A percentile compares a stretch with the other conserved stretches of the same genome.
Evolutionary conservation across 2,113 vertebrate species (phyloP).

Genomic region (Cyanoderma ruficeps): DNA sequence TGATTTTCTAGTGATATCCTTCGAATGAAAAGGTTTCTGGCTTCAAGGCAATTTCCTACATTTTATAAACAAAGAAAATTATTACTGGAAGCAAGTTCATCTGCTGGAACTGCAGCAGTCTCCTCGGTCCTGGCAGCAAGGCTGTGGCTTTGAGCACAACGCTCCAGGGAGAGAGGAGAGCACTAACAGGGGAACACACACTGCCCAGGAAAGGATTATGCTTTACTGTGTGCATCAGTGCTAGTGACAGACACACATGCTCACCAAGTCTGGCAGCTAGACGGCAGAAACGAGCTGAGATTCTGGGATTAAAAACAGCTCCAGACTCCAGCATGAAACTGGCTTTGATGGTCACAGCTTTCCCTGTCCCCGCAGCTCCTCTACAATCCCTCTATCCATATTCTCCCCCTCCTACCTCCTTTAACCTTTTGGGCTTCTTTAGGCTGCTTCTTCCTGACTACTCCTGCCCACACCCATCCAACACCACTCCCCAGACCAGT

Average conservation of each 20-base stretch:
- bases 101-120: neutral
- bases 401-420: neutral
- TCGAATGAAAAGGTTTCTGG: neutral
- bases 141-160: neutral
- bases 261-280: constrained; percentile 37
- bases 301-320: neutral
- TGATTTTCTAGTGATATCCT: neutral
- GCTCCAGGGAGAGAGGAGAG: neutral
- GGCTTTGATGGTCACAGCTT: neutral
- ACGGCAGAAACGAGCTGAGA: constrained; percentile 51
- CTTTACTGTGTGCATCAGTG: neutral
- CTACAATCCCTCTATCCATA: neutral
- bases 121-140: rapidly evolving
- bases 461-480: neutral
- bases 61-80: neutral
- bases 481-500: neutral
- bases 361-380: neutral
- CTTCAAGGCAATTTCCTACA: neutral
- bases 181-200: neutral
- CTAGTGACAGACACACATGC: neutral
- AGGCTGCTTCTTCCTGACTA: neutral
- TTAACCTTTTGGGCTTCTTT: neutral
- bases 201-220: neutral
- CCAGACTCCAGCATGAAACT: neutral
- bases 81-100: neutral